Evolutionary conservation across 2,797 vertebrate genomes (phyloP).

Genomic region (Carcharodon carcharias): DNA sequence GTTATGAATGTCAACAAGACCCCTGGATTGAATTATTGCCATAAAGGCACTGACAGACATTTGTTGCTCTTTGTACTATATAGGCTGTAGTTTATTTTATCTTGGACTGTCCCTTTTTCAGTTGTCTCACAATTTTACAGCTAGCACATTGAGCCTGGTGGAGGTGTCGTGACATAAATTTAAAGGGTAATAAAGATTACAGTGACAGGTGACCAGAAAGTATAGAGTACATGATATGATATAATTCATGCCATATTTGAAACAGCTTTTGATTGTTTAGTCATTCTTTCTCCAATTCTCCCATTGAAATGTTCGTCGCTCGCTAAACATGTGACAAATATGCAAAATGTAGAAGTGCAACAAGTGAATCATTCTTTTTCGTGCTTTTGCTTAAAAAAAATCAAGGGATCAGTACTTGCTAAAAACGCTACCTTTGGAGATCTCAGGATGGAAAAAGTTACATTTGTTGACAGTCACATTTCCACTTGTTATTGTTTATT

Average conservation of each 20-base stretch:
- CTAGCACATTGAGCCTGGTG: neutral
- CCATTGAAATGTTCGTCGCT: neutral
- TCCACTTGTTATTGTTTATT: neutral
- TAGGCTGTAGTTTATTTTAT: slow-evolving; percentile 24
- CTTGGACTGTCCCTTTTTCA: neutral
- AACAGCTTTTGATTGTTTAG: no score
- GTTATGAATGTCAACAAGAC: neutral
- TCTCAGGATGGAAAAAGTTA: neutral
- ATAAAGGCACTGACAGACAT: slow-evolving; percentile 24
- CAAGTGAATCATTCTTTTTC: neutral
- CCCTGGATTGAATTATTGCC: slow-evolving; percentile 23
- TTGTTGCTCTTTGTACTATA: slow-evolving; percentile 13
- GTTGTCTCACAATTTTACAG: slow-evolving; percentile 15
- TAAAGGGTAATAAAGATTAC: slow-evolving; percentile 15
- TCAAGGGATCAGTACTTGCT: neutral
- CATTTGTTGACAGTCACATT: neutral
- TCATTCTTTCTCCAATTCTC: neutral
- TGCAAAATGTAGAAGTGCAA: neutral
- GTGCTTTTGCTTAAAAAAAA: neutral
- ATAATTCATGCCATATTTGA: slow-evolving; percentile 22
- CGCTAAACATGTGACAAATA: neutral
- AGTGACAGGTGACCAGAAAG: neutral
- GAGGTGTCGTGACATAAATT: neutral
- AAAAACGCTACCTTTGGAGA: neutral
- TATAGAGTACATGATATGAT: neutral